Conservation (phyloP, 2,888 invertebrate genomes). For the Aproaerema taeniolella region DNA sequence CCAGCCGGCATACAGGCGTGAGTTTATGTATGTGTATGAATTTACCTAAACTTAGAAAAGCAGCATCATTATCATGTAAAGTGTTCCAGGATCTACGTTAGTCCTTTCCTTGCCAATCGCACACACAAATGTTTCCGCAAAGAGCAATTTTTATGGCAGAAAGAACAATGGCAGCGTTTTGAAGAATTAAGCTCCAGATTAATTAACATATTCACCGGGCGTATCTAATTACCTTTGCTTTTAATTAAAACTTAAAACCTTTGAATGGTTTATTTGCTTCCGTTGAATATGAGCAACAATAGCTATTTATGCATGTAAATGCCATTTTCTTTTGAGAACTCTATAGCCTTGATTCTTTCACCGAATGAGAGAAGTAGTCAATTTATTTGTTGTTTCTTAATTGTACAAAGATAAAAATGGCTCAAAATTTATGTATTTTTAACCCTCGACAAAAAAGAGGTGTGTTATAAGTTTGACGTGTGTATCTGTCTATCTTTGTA, state of each 20-base stretch:
- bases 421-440: no score
- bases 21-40: no score
- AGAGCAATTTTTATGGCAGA: slow-evolving; percentile 52
- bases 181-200: slow-evolving; percentile 67
- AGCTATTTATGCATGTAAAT: slow-evolving; percentile 10
- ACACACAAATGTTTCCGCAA: slow-evolving; percentile 29
- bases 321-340: neutral
- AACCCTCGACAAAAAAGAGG: no score
- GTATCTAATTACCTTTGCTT: slow-evolving; percentile 66
- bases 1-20: no score
- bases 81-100: no score
- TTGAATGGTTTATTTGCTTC: slow-evolving; percentile 60
- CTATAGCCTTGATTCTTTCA: neutral
- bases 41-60: no score
- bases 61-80: no score
- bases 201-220: slow-evolving; percentile 69
- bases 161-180: slow-evolving; percentile 67
- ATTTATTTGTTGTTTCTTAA: no score
- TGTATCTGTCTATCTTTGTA: no score
- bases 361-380: no score
- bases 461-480: no score
- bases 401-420: no score
- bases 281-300: slow-evolving; percentile 31
- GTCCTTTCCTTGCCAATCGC: slow-evolving; percentile 17
- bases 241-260: slow-evolving; percentile 68